These are phyloP conservation scores for Papilio protenor DNA, from an alignment of 2,888 invertebrate genomes.

Conservation along the genomic window DNA sequence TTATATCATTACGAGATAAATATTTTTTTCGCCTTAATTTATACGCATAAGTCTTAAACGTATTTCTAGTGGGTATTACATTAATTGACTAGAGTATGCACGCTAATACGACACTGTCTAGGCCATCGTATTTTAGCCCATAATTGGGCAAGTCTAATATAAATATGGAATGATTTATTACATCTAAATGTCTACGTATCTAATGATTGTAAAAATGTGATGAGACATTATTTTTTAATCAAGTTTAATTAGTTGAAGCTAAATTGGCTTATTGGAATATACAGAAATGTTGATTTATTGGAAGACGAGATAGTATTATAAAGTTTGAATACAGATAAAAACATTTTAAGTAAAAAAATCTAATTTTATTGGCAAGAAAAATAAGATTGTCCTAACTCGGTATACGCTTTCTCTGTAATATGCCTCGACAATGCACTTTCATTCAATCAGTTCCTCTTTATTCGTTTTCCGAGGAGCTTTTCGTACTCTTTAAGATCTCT, in stretches of 20 bases:
- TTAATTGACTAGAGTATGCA: conserved; percentile 79
- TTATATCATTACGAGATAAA: conserved; percentile 13
- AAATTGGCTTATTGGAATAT: conserved; percentile 29
- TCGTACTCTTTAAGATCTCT: background rate
- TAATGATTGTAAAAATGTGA: conserved; percentile 26
- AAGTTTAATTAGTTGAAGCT: conserved; percentile 25
- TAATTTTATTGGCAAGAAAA: background rate
- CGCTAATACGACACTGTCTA: conserved; percentile 61
- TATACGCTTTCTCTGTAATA: background rate
- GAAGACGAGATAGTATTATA: conserved; percentile 39
- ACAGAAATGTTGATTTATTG: conserved; percentile 28
- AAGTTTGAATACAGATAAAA: conserved; percentile 12
- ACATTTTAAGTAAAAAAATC: background rate
- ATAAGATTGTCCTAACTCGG: background rate
- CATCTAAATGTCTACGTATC: conserved; percentile 31
- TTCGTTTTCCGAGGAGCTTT: background rate
- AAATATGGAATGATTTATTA: conserved; percentile 38
- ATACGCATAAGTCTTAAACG: conserved; percentile 40
- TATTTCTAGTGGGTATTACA: conserved; percentile 54
- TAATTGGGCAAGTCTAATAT: conserved; percentile 38
- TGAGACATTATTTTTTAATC: conserved; percentile 24
- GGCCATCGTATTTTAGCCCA: conserved; percentile 57
- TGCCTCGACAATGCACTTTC: background rate
- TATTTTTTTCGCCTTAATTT: conserved; percentile 14
- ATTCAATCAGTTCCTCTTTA: background rate